Evolutionary conservation across 2,888 invertebrate species (phyloP).

Genomic region (Drosophila nr. fundita): DNA sequence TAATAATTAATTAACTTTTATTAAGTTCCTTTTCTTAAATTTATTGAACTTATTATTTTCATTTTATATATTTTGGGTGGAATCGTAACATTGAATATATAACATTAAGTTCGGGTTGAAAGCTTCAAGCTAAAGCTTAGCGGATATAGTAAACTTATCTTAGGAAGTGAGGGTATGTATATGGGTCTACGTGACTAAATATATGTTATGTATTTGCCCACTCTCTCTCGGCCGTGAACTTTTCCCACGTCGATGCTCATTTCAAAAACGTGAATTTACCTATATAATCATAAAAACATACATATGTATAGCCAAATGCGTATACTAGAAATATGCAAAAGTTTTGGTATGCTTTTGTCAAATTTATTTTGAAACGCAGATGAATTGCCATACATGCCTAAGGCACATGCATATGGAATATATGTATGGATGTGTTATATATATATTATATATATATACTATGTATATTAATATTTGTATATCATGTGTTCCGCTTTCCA

Average conservation of each 20-base stretch:
- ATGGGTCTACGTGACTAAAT: not conserved
- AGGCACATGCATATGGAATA: conserved; percentile 11
- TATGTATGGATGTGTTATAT: not conserved
- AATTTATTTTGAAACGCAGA: conserved; percentile 62
- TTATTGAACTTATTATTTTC: not conserved
- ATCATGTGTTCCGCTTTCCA: conserved; percentile 19
- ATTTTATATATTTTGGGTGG: not conserved
- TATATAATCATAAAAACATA: not conserved
- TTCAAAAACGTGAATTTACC: not conserved
- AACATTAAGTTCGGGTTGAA: not conserved
- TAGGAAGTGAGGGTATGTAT: not conserved
- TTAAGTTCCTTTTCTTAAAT: not conserved
- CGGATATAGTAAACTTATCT: not conserved
- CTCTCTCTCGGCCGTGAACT: conserved; percentile 2
- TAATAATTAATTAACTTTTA: not conserved
- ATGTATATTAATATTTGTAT: conserved; percentile 10
- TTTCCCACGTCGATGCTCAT: not conserved
- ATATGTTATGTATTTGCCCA: not conserved
- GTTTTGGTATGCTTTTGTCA: conserved; percentile 51
- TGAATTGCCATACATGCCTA: conserved; percentile 31
- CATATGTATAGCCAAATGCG: not conserved
- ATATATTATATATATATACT: conserved; percentile 7
- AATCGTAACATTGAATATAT: not conserved
- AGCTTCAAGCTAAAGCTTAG: too few relatives aligned
- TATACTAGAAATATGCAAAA: conserved; percentile 26